phyloP scores from a whole-genome alignment of 2,797 vertebrate genomes.

The Clarias platycephalus region DNA sequence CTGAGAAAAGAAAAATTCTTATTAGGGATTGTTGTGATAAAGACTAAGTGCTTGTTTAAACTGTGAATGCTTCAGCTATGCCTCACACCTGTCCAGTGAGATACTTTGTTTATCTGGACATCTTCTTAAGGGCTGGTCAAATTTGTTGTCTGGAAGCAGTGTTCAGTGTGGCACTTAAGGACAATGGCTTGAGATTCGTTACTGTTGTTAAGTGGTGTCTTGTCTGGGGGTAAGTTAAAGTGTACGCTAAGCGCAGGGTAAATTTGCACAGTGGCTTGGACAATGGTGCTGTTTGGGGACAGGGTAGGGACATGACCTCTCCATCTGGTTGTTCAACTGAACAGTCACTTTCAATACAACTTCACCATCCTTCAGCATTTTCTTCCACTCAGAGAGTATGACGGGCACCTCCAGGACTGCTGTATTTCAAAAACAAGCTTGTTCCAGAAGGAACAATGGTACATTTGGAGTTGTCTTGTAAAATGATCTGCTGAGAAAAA shows the following conservation, averaged over 20 bases:
- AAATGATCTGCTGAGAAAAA: constrained; percentile 69
- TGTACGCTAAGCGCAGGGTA: constrained; percentile 65
- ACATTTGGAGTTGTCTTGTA: constrained; percentile 62
- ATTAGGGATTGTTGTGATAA: constrained; percentile 25
- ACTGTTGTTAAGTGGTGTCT: constrained; percentile 51
- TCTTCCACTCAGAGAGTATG: constrained; percentile 27
- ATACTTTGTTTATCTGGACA: constrained; percentile 70
- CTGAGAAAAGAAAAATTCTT: constrained; percentile 25
- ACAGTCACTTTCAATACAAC: constrained; percentile 51
- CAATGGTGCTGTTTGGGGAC: constrained; percentile 76
- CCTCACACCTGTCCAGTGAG: constrained; percentile 64
- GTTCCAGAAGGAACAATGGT: constrained; percentile 40
- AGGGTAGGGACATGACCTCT: constrained; percentile 76
- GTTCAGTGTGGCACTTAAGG: constrained; percentile 69
- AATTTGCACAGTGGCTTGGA: constrained; percentile 75
- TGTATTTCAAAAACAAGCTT: constrained; percentile 52
- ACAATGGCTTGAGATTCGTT: constrained; percentile 64
- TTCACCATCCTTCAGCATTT: constrained; percentile 17
- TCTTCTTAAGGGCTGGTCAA: constrained; percentile 71
- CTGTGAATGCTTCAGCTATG: constrained; percentile 6
- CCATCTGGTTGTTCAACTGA: constrained; percentile 62
- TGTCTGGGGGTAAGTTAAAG: constrained; percentile 50
- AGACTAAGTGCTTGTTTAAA: constrained; percentile 22
- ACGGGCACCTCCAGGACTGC: constrained; percentile 35
- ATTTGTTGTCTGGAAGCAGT: constrained; percentile 33